phyloP scores from a whole-genome alignment of 2,888 invertebrate genomes.

The Anorthoa munda region DNA sequence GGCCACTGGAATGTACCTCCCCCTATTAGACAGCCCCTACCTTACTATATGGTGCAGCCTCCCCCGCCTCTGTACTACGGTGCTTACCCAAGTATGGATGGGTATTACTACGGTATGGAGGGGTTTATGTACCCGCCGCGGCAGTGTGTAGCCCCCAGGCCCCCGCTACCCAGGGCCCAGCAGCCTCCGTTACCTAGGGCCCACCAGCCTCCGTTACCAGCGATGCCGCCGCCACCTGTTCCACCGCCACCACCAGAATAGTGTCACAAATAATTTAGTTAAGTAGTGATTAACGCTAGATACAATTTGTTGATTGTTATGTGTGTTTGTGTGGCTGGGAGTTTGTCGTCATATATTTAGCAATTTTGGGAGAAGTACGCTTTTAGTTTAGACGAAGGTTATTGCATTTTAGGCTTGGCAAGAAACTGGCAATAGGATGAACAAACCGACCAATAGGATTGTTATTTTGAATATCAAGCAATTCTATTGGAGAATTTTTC shows the following conservation, averaged over 20 bases:
- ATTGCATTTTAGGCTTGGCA: background rate
- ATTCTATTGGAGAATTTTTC: background rate
- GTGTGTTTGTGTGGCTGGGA: constrained; percentile 7
- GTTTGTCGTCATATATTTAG: constrained; percentile 36
- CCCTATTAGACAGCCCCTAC: constrained; percentile 79
- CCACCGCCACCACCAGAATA: constrained; percentile 92
- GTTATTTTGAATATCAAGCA: background rate
- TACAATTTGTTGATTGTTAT: constrained; percentile 37
- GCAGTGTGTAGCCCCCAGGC: constrained; percentile 61
- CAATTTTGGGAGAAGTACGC: too few relatives aligned
- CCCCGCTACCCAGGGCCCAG: constrained; percentile 81
- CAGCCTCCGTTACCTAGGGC: constrained; percentile 85
- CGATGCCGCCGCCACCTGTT: constrained; percentile 82
- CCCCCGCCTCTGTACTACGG: constrained; percentile 82
- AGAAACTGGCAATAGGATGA: background rate
- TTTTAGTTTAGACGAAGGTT: background rate
- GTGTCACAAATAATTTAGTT: constrained; percentile 43
- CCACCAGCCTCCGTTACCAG: constrained; percentile 86
- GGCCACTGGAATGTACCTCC: constrained; percentile 83
- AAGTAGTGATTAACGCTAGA: constrained; percentile 51
- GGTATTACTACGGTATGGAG: constrained; percentile 75
- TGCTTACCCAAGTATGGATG: constrained; percentile 82
- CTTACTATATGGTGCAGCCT: constrained; percentile 85
- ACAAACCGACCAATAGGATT: background rate
- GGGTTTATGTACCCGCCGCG: constrained; percentile 83